Evolutionary conservation across 1,140 invertebrate genomes (phyloP), one percentile per base, ranked within the genome.

Genomic region (Scaptomyza montana): DNA sequence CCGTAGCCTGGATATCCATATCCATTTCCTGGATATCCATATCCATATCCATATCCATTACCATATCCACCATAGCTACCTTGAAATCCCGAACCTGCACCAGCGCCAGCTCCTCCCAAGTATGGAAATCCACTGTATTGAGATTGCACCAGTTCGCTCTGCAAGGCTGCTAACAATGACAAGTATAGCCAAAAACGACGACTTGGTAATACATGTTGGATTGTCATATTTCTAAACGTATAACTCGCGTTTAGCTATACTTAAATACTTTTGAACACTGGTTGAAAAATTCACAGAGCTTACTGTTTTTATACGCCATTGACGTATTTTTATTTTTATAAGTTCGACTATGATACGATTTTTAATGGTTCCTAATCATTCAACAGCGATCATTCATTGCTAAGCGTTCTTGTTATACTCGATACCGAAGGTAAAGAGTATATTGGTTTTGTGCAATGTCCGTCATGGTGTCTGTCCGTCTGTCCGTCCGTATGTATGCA

Each of bases 361-460:
- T 87, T 87, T 89, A 87, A 87, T 87, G 68, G 49, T 51, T 57
- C 64, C 80, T 87, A 87, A 86, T 86, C 79, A 79, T 63, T 51
- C 21, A 54, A 25, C 43, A 53, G 41, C 13, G 39, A 28, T 51
- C 72, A 79, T 84, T 76, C 78, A 68, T 39, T 63, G 61, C 66
- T 86, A 39, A 53, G 16, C 56, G 16, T 21, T 10, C 9, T 33
- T 43, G 45, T 30, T 16, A 16, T 1, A 16, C 16, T 16, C 16
- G 16, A 16, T 16, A 16, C 16, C 16, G 16, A 16, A 16, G 16
- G 16, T 16, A 16, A 16, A 16, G 16, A 16, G 16, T 16, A 16
- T 16, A 16, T 16, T 16, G 16, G 16, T 16, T 16, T 16, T 16
- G 16, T 16, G 16, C 16, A 16, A 16, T 16, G 16, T 16, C 16